Percentiles rank a stretch among this genome's conserved stretches.
phyloP scores from a whole-genome alignment of 2,797 vertebrate species.

The Somateria mollissima region DNA sequence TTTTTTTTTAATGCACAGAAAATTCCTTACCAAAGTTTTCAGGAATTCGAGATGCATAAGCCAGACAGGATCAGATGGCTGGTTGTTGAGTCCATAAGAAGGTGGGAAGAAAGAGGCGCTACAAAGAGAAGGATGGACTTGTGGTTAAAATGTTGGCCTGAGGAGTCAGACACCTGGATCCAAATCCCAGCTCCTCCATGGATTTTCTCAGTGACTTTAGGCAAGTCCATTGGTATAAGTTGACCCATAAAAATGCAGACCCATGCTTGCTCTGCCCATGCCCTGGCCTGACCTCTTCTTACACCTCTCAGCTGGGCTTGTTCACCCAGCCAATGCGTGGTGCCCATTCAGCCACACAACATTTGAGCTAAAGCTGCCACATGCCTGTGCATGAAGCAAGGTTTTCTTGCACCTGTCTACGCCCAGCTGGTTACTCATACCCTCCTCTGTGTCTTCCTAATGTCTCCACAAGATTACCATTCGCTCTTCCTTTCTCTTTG shows the following conservation, averaged over 20 bases:
- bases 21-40: neutral
- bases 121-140: neutral
- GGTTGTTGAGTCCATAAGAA: neutral
- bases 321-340: neutral
- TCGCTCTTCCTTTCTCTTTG: neutral
- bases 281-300: neutral
- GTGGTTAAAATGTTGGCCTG: neutral
- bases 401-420: neutral
- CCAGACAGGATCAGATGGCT: neutral
- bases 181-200: neutral
- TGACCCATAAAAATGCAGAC: neutral
- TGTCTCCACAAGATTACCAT: neutral
- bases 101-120: neutral
- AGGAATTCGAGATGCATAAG: neutral
- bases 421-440: neutral
- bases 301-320: neutral
- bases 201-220: neutral
- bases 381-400: neutral
- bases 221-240: neutral
- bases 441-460: neutral
- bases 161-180: neutral
- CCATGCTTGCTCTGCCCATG: neutral
- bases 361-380: neutral
- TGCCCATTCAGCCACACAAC: neutral
- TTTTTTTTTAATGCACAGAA: neutral